Base-by-base conservation (phyloP, 1,140 invertebrate species). In the Littorina saxatilis region DNA sequence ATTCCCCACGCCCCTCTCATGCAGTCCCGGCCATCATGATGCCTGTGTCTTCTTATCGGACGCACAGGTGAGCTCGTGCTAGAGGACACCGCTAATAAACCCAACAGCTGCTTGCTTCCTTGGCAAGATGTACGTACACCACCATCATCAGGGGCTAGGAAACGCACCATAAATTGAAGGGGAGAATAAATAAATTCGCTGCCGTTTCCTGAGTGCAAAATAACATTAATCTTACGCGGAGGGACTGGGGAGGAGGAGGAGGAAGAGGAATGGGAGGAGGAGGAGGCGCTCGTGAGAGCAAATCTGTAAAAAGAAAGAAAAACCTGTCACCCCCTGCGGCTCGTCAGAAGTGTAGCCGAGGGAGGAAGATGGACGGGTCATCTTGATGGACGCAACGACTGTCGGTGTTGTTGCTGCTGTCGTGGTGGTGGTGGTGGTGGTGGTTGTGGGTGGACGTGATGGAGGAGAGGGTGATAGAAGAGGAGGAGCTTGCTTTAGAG, bases 21-120 rank as follows among this genome's bases (percentile, higher is more conserved):
- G 17, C 43, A 5, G 43, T 47, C 43, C 43, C 43, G 5, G 17
- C 43, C 43, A 9, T 47, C 17, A 5, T 5, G 43, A 17, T 17
- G 43, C 17, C 17, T 9, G 43, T 47, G 43, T 47, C 43, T 47
- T 17, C 43, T 17, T 47, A 9, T 9, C 17, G 7, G 17, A 47
- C 43, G 7, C 7, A 47, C 58, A 61, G 58, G 58, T 61, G 58
- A 61, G 58, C 20, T 23, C 20, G 20, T n/a, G n/a, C n/a, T n/a
- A n/a, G n/a, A n/a, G 27, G 58, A 61, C 20, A 61, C 20, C 58
- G 58, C 58, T 61, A 61, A 61, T 61, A 61, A 61, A 61, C 58
- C 20, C 58, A 61, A 61, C 58, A 61, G 58, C 58, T 61, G 58
- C n/a, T n/a, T n/a, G n/a, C n/a, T n/a, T n/a, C n/a, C n/a, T n/a